Percentiles rank a stretch among this genome's conserved stretches.
These are phyloP conservation scores for Heliconius congener DNA, from an alignment of 1,140 invertebrate genomes.

Conservation along the genomic window DNA sequence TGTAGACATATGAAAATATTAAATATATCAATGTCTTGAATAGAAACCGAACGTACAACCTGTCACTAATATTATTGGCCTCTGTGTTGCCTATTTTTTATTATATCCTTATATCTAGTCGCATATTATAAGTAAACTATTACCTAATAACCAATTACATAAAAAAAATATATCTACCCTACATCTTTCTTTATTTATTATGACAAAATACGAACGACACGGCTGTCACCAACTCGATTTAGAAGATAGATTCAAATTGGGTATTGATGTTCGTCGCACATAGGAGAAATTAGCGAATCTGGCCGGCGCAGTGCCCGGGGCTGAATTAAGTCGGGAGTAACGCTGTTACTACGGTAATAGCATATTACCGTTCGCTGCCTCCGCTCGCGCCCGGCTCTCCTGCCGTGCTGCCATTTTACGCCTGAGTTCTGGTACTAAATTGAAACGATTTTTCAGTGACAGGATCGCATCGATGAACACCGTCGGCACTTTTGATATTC, in stretches of 20 bases:
- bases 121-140: no score
- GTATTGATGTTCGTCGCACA: conserved; percentile 44
- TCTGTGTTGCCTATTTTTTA: no score
- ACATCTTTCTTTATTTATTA: not conserved
- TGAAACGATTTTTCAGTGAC: conserved; percentile 73
- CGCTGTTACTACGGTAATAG: conserved; percentile 70
- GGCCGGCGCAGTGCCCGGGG: conserved; percentile 55
- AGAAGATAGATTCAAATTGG: conserved; percentile 34
- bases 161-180: not conserved
- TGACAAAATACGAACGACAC: not conserved
- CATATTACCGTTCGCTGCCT: conserved; percentile 61
- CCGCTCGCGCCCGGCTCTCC: conserved; percentile 34
- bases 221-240: not conserved
- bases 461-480: conserved; percentile 68
- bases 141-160: not conserved
- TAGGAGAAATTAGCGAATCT: conserved; percentile 66
- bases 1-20: no score
- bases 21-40: no score
- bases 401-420: conserved; percentile 58
- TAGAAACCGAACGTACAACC: no score
- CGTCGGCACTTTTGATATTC: conserved; percentile 62
- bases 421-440: conserved; percentile 60
- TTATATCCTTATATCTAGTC: no score
- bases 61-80: no score
- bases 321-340: conserved; percentile 75